Percentiles rank a stretch among this genome's conserved stretches.
Conservation (phyloP, 2,797 vertebrate genomes). For the Mus minutoides region DNA sequence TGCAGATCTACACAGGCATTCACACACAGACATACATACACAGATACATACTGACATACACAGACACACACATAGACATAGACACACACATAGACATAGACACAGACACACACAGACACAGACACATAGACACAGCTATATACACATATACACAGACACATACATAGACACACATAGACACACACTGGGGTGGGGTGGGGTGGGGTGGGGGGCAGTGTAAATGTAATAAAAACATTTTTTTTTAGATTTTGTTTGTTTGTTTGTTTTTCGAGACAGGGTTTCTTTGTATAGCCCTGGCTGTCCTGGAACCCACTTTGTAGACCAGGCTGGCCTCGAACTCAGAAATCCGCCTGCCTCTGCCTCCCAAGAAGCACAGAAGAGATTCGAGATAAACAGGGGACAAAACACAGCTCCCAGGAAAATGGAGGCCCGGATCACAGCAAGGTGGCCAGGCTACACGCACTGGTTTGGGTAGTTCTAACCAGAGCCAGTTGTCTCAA, state of each 20-base stretch:
- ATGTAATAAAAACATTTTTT: not conserved
- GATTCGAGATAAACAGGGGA: not conserved
- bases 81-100: not conserved
- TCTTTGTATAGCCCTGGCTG: no score
- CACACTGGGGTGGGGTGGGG: not conserved
- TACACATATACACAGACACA: accelerated
- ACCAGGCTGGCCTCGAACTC: no score
- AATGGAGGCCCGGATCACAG: accelerated
- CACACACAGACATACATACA: not conserved
- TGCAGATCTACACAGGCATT: no score
- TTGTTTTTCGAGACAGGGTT: no score
- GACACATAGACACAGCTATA: not conserved
- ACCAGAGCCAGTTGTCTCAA: not conserved
- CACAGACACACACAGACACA: not conserved
- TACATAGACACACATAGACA: not conserved
- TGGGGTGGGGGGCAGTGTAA: not conserved
- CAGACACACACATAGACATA: not conserved
- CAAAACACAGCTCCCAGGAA: not conserved
- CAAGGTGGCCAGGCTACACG: not conserved
- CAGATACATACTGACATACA: not conserved
- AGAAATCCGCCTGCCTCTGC: no score
- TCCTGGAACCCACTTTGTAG: no score
- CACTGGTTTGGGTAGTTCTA: not conserved
- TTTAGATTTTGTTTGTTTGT: no score
- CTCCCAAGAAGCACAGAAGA: not conserved